Evolutionary conservation across 2,797 vertebrate genomes (phyloP).

Genomic region (Hybognathus amarus): DNA sequence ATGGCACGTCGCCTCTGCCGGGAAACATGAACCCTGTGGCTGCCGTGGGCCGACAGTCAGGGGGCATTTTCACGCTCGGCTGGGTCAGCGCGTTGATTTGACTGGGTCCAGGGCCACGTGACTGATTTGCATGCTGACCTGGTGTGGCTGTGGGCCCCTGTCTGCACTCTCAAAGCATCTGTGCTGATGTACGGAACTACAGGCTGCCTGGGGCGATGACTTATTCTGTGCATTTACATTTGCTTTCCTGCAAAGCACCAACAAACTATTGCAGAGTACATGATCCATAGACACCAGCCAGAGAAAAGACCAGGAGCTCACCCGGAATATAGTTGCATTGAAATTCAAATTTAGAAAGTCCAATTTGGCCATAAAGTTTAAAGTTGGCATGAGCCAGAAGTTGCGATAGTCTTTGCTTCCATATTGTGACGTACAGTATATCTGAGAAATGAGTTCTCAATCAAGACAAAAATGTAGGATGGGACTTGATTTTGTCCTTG

Average conservation of each 20-base stretch:
- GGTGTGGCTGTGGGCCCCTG: constrained; percentile 43
- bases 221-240: constrained; percentile 40
- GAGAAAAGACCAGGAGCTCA: constrained; percentile 10
- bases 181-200: constrained; percentile 43
- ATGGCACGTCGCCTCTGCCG: background rate
- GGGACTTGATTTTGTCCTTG: too few relatives aligned
- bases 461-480: background rate
- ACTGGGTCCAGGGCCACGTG: constrained; percentile 34
- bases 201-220: background rate
- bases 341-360: constrained; percentile 7
- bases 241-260: constrained; percentile 4
- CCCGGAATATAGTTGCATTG: background rate
- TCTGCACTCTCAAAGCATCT: constrained; percentile 39
- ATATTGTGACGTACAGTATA: background rate
- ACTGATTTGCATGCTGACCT: constrained; percentile 57
- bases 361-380: background rate
- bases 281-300: constrained; percentile 28
- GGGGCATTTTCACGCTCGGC: constrained; percentile 44
- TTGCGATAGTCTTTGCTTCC: background rate
- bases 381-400: background rate
- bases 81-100: constrained; percentile 47
- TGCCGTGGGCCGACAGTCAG: constrained; percentile 27
- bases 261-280: constrained; percentile 13
- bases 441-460: background rate
- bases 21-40: constrained; percentile 20